Evolutionary conservation across 53 echinoderm and acorn worm genomes (phyloP), one percentile per base, ranked within the genome.

Genomic region (Antedon mediterranea): DNA sequence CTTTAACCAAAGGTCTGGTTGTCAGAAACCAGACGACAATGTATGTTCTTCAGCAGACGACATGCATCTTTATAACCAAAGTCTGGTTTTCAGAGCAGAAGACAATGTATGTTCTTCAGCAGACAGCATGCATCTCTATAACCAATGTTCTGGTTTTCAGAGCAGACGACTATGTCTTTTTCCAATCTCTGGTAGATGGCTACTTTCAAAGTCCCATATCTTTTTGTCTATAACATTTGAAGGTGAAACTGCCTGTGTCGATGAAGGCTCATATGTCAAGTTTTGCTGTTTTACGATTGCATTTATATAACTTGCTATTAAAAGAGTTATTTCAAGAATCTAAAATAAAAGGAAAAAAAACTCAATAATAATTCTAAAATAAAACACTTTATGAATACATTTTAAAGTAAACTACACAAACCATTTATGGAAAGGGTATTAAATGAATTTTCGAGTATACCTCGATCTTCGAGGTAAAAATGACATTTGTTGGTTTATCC

Each of bases 261-360:
- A 57, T 57, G 32, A 34, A 29, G 86, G 86, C n/a, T 86, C 81
- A 74, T 86, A 86, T 0, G 86, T 81, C 74, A 86, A 82, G 30
- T 81, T 81, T 73, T 77, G 81, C 44, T 86, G 86, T 34, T 82
- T 86, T 71, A 86, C 86, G 31, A 86, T 86, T 70, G 87, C 83
- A 30, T 87, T 87, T 79, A 90, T 90, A 76, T 90, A 90, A 31
- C 85, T 87, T 72, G 90, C 87, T 26, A 90, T 87, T 42, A 90
- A 79, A 28, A 87, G 81, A 28, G 85, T 90, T 79, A 90, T 85
- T 80, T 90, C 90, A n/a, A 90, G 85, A 31, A 90, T 84, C 90
- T 90, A 31, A 33, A 70, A 30, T 30, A 73, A 28, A 73, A 29
- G 28, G 3, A 57, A 18, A 11, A 23, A 57, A 18, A 8, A 57